Evolutionary conservation across 2,797 vertebrate genomes (phyloP), one percentile per base, ranked within the genome.

Genomic region (Mallotus villosus): DNA sequence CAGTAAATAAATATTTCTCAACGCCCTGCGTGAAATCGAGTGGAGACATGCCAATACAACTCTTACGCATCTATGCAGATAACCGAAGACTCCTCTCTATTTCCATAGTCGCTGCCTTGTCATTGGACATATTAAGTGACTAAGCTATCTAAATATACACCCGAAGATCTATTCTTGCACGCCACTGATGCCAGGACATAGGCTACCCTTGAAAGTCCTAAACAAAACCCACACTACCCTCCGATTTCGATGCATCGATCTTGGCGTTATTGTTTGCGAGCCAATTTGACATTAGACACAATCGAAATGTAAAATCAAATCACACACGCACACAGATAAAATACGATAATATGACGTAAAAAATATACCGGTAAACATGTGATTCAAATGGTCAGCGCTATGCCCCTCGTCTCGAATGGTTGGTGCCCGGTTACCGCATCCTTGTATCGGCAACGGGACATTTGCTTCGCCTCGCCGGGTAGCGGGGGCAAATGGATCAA

Each of bases 131-230:
- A 81, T 84, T 76, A 77, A 76, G 73, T 74, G 78, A 76, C 80
- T 81, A 72, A 88, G 77, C 66, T n/a, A 2, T 86, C 87, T 90
- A 90, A 86, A 80, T 87, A 83, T 89, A 92, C 82, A 81, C 72
- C 57, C 1, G 60, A 41, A 17, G 81, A 41, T 85, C 81, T 88
- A 84, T 87, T 85, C 49, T 74, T 34, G 34, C 19, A 3, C 0
- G 32, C 71, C 21, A 25, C 53, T 24, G 19, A 3, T 0, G 32
- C 71, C 21, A 25, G 41, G 74, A 3, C 41, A 46, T 46, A 12
- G 41, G 78, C 83, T 74, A 82, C 77, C 76, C 21, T 53, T 82
- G 59, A 85, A 85, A 85, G 88, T 88, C 87, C 81, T 76, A 41
- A 37, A 63, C 66, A 57, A 70, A 19, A 57, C 78, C 46, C 29